These are phyloP conservation scores for Oenanthe oenanthe DNA, from an alignment of 2,113 vertebrate species.

Conservation along the genomic window DNA sequence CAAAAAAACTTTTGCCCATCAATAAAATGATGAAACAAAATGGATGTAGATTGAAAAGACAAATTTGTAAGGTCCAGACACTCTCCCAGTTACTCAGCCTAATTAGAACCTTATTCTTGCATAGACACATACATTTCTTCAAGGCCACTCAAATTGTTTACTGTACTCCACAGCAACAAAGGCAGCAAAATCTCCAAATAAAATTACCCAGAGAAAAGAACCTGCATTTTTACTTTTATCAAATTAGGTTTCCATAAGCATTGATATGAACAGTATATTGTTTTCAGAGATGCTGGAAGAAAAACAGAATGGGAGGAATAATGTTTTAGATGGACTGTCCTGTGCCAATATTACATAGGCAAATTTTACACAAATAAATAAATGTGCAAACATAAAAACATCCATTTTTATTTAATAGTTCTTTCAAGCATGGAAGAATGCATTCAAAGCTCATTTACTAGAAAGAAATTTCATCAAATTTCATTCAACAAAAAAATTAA, in stretches of 20 bases:
- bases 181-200: background rate
- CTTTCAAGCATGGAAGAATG: background rate
- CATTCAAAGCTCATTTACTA: background rate
- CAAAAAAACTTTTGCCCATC: background rate
- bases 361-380: background rate
- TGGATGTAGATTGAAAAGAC: background rate
- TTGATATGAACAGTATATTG: background rate
- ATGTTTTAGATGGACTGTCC: background rate
- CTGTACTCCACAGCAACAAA: background rate
- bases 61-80: background rate
- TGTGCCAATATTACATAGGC: background rate
- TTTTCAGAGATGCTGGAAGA: background rate
- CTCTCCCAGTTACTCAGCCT: background rate
- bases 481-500: background rate
- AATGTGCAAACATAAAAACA: background rate
- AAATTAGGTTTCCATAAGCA: background rate
- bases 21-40: background rate
- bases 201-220: slow-evolving; percentile 8
- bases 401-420: background rate
- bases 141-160: background rate
- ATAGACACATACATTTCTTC: background rate
- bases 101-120: background rate
- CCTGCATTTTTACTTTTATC: background rate
- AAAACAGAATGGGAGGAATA: background rate
- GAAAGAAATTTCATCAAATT: background rate